These are phyloP conservation scores for Bacillus rossius DNA, from an alignment of 1,140 invertebrate species.

Conservation along the genomic window DNA sequence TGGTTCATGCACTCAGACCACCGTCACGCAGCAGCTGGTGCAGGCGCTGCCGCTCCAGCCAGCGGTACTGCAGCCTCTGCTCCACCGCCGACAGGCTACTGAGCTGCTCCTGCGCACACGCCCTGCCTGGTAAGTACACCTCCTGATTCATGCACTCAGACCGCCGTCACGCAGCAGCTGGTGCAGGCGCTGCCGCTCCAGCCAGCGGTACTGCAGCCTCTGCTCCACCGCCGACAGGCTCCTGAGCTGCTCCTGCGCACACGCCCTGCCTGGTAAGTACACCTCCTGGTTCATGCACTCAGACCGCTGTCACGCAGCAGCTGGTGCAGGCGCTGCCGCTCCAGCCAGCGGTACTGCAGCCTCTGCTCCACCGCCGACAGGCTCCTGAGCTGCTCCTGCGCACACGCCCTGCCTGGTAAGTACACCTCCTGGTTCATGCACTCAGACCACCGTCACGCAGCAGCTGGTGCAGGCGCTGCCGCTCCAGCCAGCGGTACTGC, in stretches of 20 bases:
- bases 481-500: slow-evolving; percentile 13
- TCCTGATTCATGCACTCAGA: no score
- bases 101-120: slow-evolving; percentile 16
- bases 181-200: slow-evolving; percentile 14
- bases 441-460: slow-evolving; percentile 17
- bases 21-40: slow-evolving; percentile 16
- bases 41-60: slow-evolving; percentile 16
- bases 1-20: no score
- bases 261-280: no score
- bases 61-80: slow-evolving; percentile 14
- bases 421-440: no score
- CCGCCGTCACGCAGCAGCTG: slow-evolving; percentile 16
- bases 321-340: slow-evolving; percentile 14
- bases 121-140: no score
- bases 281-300: no score
- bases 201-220: slow-evolving; percentile 13
- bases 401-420: no score
- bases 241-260: slow-evolving; percentile 16
- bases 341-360: slow-evolving; percentile 13
- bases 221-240: slow-evolving; percentile 14
- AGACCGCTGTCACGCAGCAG: slow-evolving; percentile 15
- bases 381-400: slow-evolving; percentile 17
- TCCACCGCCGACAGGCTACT: slow-evolving; percentile 16
- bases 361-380: slow-evolving; percentile 16
- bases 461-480: slow-evolving; percentile 12